These are phyloP conservation scores for Galagoides demidoff DNA, from an alignment of 2,797 vertebrate species.

Conservation along the genomic window DNA sequence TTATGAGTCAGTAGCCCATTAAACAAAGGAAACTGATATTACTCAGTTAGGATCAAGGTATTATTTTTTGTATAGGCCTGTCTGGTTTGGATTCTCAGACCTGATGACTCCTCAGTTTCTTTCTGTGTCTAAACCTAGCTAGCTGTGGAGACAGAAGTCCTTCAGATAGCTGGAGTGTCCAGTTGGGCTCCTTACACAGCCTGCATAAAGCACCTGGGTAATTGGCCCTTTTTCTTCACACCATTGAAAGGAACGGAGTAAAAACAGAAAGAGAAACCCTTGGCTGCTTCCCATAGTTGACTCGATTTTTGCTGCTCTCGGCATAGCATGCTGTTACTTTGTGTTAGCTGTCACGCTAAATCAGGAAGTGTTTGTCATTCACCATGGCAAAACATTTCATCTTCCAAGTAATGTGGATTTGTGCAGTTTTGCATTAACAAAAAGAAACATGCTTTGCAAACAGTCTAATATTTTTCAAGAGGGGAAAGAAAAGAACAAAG, in stretches of 20 bases:
- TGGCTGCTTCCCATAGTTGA: neutral
- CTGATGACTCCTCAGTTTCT: neutral
- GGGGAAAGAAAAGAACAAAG: neutral
- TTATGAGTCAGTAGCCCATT: neutral
- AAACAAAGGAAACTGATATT: neutral
- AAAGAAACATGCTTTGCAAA: slow-evolving; percentile 37
- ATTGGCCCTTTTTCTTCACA: neutral
- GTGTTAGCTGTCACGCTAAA: slow-evolving; percentile 23
- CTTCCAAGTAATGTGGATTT: neutral
- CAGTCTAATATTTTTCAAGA: neutral
- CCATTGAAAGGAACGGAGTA: neutral
- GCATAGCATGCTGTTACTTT: neutral
- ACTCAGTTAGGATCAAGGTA: neutral
- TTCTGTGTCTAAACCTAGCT: slow-evolving; percentile 43
- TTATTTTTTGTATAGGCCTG: neutral
- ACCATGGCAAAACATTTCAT: slow-evolving; percentile 25
- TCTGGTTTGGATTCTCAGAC: slow-evolving; percentile 18
- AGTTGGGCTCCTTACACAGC: neutral
- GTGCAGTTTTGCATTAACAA: slow-evolving; percentile 20
- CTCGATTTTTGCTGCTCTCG: slow-evolving; percentile 29
- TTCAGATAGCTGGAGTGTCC: neutral
- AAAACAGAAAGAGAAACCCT: neutral
- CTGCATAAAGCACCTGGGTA: neutral
- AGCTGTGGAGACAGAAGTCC: slow-evolving; percentile 6
- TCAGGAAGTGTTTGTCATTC: slow-evolving; percentile 25